Evolutionary conservation across 1,140 invertebrate genomes (phyloP), one percentile per base, ranked within the genome.

Genomic region (Diploscapter pachys): DNA sequence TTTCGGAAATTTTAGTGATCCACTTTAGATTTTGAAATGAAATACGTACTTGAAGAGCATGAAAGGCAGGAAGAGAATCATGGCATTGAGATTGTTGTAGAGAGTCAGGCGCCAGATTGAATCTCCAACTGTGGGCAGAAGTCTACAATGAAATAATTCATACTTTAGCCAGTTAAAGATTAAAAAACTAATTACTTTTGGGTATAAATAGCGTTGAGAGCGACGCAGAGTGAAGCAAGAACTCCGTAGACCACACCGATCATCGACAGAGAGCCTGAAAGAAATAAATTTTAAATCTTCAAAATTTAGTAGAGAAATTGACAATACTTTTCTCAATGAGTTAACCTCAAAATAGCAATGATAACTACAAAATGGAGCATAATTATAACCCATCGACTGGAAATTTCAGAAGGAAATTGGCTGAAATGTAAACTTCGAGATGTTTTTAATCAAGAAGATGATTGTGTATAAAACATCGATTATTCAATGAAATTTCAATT

Each of bases 71-170:
- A 99, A 98, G 3, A 99, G 86, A 51, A 98, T 82, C 51, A 90
- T 89, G 8, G 95, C 94, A 87, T 98, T 98, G 2, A 96, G 88
- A 87, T 99, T 99, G 82, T 98, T 98, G 86, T 96, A 98, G 86
- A 95, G 95, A 0, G 94, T 94, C 4, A 91, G 80, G 6, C 86
- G 80, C 89, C 90, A 90, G 9, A 91, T 87, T 89, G 89, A 96
- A 83, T 96, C 91, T 81, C 97, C 92, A 0, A 99, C 91, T 80
- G 89, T 86, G 0, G 93, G 91, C 68, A 99, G 87, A 5, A 65
- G 57, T 63, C 73, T 75, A 49, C 55, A 67, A 64, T 31, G n/a
- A 50, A 64, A 5, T 72, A 9, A 54, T 68, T 13, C 31, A 31
- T 31, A 31, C 31, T 55, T 8, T 50, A 11, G 62, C 55, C 31